Base-by-base conservation (phyloP, 2,888 invertebrate genomes). In the Hydraecia micacea region DNA sequence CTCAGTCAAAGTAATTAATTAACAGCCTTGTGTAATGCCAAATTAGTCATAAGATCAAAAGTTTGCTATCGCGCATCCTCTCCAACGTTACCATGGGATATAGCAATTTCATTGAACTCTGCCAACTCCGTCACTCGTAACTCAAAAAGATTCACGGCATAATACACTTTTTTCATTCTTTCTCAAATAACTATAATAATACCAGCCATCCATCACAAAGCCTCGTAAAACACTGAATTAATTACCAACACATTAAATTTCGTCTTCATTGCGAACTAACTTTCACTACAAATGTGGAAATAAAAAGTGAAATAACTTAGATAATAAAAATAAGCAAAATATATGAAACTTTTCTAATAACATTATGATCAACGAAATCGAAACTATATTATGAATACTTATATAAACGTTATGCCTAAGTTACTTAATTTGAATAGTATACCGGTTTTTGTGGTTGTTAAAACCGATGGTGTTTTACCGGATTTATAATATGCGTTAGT, bases 231-330 rank as follows among this genome's bases (percentile, higher is more conserved):
- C 75, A 52, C 13, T 72, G 81, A 80, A 87, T 85, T 77, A 80
- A 85, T 85, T 75, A 84, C 55, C 62, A 84, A 52, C 58, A 42
- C 62, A 73, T 75, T 46, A 76, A 84, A 73, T 76, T 76, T 80
- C 67, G 62, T 83, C 67, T 77, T 75, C 60, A 80, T 75, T 68
- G 71, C 55, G 39, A 52, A 36, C 13, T 28, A 60, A 85, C 89
- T 87, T 87, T 87, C 87, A 73, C 85, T 65, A 62, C 21, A 68
- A 77, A 75, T 65, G 46, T 69, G 73, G 52, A 78, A 81, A 70
- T 70, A 71, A 81, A 77, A 87, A 80, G 75, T 82, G 87, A 87
- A 88, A 87, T 73, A 86, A 58, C 80, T 68, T 63, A n/a, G 70
- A 49, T 76, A 63, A 72, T 77, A 79, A 76, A 79, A 70, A 83